Conservation (phyloP, 64 coral and sea anemone species). For the Pocillopora damicornis region DNA sequence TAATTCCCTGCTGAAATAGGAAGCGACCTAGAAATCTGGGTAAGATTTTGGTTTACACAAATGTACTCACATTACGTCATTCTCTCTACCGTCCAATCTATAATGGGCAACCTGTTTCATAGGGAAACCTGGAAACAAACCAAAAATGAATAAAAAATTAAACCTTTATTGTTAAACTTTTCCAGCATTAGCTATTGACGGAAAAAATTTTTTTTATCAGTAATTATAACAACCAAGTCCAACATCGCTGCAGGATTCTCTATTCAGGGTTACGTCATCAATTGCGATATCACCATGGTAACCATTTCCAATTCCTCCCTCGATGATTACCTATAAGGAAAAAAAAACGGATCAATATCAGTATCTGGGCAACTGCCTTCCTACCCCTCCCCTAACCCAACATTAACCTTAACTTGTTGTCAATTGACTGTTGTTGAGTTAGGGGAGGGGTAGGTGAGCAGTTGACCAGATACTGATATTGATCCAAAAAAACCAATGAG, state of each 20-base stretch:
- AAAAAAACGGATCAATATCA: background rate
- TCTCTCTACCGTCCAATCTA: background rate
- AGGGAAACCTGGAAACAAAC: background rate
- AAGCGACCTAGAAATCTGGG: too few species aligned
- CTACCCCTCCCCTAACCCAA: too few species aligned
- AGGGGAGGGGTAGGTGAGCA: too few species aligned
- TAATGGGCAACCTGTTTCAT: background rate
- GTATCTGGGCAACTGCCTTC: too few species aligned
- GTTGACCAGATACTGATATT: too few species aligned
- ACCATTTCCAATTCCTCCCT: conserved; percentile 8
- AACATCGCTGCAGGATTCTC: background rate
- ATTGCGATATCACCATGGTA: conserved; percentile 11
- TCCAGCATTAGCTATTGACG: too few species aligned
- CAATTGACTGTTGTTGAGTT: too few species aligned
- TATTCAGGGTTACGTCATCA: background rate
- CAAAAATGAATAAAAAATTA: background rate
- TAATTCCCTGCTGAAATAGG: too few species aligned
- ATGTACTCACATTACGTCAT: background rate
- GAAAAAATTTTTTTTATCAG: too few species aligned
- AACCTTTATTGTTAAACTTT: too few species aligned
- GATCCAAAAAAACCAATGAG: too few species aligned
- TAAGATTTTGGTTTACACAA: background rate
- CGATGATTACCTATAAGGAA: background rate
- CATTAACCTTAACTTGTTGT: too few species aligned
- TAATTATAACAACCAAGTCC: background rate